Conservation (phyloP, 1,140 invertebrate species). For the Procambarus clarkii region DNA sequence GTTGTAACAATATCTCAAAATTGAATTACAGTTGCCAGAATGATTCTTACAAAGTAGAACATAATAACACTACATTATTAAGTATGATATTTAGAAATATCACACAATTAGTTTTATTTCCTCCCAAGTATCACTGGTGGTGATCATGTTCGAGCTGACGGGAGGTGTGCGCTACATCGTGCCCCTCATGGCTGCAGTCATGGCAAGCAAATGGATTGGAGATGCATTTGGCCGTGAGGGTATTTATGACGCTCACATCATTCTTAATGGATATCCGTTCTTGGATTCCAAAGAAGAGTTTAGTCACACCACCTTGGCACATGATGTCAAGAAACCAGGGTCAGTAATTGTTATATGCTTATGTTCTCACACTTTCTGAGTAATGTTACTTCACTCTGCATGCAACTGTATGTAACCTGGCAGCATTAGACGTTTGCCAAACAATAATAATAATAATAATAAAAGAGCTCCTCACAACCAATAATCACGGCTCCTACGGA, state of each 20-base stretch:
- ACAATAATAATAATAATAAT: too few relatives aligned
- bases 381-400: too few relatives aligned
- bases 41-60: too few relatives aligned
- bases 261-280: constrained; percentile 98
- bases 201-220: constrained; percentile 99
- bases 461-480: too few relatives aligned
- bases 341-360: constrained; percentile 1
- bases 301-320: constrained; percentile 95
- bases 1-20: too few relatives aligned
- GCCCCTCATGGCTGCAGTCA: constrained; percentile 98
- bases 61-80: too few relatives aligned
- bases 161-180: constrained; percentile 98
- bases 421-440: too few relatives aligned
- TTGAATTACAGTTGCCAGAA: too few relatives aligned
- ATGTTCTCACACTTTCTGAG: too few relatives aligned
- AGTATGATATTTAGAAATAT: too few relatives aligned
- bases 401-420: too few relatives aligned
- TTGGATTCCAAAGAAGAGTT: constrained; percentile 97
- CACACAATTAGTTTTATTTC: not conserved
- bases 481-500: too few relatives aligned
- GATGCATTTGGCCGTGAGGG: constrained; percentile 95
- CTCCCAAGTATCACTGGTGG: constrained; percentile 91
- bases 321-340: constrained; percentile 98
- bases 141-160: constrained; percentile 99
- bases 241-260: constrained; percentile 99